Percentiles rank a stretch among this genome's conserved stretches.
Conservation (phyloP, 2,113 vertebrate species). For the Periophthalmus modestus region DNA sequence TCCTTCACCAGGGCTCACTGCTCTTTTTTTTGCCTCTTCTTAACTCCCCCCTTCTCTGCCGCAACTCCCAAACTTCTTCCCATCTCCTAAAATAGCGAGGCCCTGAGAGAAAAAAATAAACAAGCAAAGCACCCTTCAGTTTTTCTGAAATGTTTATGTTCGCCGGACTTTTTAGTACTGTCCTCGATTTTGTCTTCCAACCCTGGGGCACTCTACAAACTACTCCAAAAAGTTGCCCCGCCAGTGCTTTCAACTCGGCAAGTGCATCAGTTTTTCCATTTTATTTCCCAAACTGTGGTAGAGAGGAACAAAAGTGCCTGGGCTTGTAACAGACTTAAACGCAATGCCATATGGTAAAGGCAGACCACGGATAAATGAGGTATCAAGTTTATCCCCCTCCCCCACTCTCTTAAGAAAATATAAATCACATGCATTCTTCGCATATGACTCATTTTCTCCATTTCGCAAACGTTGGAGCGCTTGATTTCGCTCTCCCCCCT, state of each 20-base stretch:
- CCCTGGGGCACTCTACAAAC: constrained; percentile 49
- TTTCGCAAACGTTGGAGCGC: constrained; percentile 45
- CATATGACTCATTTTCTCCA: constrained; percentile 74
- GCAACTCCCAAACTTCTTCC: constrained; percentile 52
- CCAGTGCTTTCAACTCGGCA: not conserved
- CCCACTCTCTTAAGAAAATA: constrained; percentile 67
- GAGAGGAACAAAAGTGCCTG: not conserved
- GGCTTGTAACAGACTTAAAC: constrained; percentile 8
- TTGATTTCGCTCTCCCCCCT: constrained; percentile 43
- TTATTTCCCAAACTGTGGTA: constrained; percentile 5
- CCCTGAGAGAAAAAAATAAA: constrained; percentile 56
- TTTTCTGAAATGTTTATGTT: constrained; percentile 35
- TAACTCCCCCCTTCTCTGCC: constrained; percentile 42
- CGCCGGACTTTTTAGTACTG: constrained; percentile 40
- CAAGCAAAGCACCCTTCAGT: constrained; percentile 57
- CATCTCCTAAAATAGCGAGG: constrained; percentile 70
- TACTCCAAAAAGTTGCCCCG: constrained; percentile 46
- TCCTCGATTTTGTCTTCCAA: constrained; percentile 26
- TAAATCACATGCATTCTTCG: constrained; percentile 75
- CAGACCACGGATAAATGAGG: constrained; percentile 28
- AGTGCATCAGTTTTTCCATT: not conserved
- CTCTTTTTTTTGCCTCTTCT: constrained; percentile 17
- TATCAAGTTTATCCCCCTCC: constrained; percentile 58
- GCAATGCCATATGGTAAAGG: constrained; percentile 24
- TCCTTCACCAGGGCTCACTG: constrained; percentile 46